Percentiles rank a stretch among this genome's conserved stretches.
phyloP scores from a whole-genome alignment of 2,113 vertebrate species.

The Nettapus auritus region DNA sequence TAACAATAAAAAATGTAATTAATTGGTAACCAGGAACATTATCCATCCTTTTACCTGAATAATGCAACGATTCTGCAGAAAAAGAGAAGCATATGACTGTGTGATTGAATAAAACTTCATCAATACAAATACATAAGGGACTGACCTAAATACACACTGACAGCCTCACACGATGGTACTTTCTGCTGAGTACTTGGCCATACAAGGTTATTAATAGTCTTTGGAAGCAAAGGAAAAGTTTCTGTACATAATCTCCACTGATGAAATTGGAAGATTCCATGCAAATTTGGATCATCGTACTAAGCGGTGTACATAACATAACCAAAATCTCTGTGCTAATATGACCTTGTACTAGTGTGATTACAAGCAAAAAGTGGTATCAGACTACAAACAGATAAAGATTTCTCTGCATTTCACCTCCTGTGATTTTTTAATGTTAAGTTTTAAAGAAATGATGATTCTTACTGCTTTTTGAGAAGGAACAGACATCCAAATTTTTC shows the following conservation, averaged over 20 bases:
- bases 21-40: not conserved
- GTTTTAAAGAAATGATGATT: not conserved
- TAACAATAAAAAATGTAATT: not conserved
- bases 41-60: not conserved
- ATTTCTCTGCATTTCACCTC: not conserved
- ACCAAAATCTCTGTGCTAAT: not conserved
- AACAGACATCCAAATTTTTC: not conserved
- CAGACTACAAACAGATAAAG: not conserved
- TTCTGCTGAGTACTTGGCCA: not conserved
- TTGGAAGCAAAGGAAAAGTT: not conserved
- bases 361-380: not conserved
- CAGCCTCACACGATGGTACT: not conserved
- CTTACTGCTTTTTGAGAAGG: not conserved
- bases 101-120: not conserved
- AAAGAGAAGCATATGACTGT: not conserved
- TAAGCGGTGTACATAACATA: not conserved
- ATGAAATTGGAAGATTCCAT: not conserved
- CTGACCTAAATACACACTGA: not conserved
- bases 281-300: not conserved
- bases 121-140: not conserved
- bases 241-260: not conserved
- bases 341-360: not conserved
- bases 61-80: not conserved
- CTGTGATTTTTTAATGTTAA: not conserved
- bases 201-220: not conserved